Base-by-base conservation (phyloP, 2,113 vertebrate species). In the Gambusia holbrooki region DNA sequence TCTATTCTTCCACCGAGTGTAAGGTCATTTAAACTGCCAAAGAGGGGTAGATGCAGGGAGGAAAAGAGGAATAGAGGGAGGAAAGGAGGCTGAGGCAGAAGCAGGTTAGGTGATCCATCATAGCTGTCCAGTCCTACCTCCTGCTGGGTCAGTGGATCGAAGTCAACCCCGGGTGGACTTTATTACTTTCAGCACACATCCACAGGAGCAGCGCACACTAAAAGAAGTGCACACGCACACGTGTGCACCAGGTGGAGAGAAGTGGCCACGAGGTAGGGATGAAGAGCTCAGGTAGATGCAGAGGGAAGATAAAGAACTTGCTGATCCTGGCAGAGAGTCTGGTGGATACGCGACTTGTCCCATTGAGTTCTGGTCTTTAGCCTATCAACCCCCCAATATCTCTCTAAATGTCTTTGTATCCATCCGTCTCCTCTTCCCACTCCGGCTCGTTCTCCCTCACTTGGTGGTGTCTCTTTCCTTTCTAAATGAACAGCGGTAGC, bases 101-200 rank as follows among this genome's bases (percentile, higher is more conserved):
- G 93, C 92, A 90, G 93, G 93, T 93, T 94, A 88, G 93, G 96
- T 96, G 96, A 98, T 97, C 96, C 96, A 97, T 99, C 97, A 97
- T 93, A 95, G 95, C 96, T 97, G 96, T 97, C 97, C 96, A 89
- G 94, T 93, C 90, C 92, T 74, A 94, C 85, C 93, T 94, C 96
- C 96, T 95, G 95, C 92, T 96, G 96, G 96, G 96, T 98, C 96
- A 96, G 88, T 80, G 95, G 93, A 97, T 97, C 96, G 96, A 98
- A 97, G 90, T 70, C 82, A 91, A 95, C 92, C 93, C 96, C 95
- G 94, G 95, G 94, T 96, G 94, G 95, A 96, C 96, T 96, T 91
- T 97, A 97, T 97, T 97, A 97, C 96, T 99, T 93, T 83, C 88
- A 93, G 84, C 92, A 89, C 66, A 81, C 71, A 69, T 71, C 75